A percentile compares a stretch with the other conserved stretches of the same genome.
phyloP scores from a whole-genome alignment of 2,888 invertebrate species.

The Rhyacophila evoluta region DNA sequence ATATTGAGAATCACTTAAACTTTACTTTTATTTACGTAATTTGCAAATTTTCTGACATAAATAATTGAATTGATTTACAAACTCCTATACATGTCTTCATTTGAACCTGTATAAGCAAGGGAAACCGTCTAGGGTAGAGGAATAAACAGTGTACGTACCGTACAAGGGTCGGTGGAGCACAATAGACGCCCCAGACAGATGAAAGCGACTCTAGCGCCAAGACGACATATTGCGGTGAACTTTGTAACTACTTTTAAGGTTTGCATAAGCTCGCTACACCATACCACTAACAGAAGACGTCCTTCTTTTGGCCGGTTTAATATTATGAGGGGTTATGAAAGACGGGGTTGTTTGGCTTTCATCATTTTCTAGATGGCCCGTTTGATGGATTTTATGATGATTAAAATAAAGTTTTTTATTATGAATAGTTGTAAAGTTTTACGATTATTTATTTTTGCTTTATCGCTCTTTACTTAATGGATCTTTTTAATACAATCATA shows the following conservation, averaged over 20 bases:
- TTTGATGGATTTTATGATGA: not conserved
- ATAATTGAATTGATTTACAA: too few relatives aligned
- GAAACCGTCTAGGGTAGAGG: not conserved
- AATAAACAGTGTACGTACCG: not conserved
- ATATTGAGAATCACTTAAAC: too few relatives aligned
- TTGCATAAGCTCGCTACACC: constrained; percentile 30
- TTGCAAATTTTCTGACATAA: too few relatives aligned
- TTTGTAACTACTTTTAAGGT: constrained; percentile 45
- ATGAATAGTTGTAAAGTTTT: not conserved
- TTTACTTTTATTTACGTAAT: too few relatives aligned
- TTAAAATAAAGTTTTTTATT: not conserved
- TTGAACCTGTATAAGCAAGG: not conserved
- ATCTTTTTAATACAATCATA: too few relatives aligned
- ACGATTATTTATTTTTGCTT: not conserved
- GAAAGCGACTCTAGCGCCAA: constrained; percentile 32
- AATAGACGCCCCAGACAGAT: not conserved
- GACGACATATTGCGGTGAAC: constrained; percentile 49
- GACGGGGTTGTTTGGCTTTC: not conserved
- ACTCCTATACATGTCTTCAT: too few relatives aligned
- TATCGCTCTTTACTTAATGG: too few relatives aligned
- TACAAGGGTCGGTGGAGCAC: constrained; percentile 9
- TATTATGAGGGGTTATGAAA: not conserved
- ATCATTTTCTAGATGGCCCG: not conserved
- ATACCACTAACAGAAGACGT: not conserved
- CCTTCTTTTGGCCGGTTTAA: not conserved